phyloP scores from a whole-genome alignment of 1,140 invertebrate species.

The Trissolcus basalis region DNA sequence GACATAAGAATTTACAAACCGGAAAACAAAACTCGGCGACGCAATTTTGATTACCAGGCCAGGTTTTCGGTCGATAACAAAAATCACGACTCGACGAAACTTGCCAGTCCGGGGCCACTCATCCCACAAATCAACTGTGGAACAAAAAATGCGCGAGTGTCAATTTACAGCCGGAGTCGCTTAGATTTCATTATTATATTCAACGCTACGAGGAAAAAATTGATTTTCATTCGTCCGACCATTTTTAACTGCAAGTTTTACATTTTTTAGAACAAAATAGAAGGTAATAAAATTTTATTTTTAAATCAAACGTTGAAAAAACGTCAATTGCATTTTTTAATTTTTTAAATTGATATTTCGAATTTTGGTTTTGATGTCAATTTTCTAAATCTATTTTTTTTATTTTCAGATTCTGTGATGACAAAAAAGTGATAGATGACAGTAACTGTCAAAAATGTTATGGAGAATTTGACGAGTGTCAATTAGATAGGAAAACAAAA shows the following conservation, averaged over 20 bases:
- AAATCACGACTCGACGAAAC: background rate
- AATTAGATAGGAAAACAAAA: constrained; percentile 8
- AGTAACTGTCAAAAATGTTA: constrained; percentile 15
- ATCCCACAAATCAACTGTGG: background rate
- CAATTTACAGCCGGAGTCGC: background rate
- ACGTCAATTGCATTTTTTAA: no score
- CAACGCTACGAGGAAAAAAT: constrained; percentile 17
- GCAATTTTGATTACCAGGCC: background rate
- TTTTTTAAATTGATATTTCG: no score
- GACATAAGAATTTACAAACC: constrained; percentile 13
- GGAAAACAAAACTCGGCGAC: background rate
- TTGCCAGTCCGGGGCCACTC: no score
- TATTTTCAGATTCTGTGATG: constrained; percentile 40
- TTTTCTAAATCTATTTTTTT: background rate
- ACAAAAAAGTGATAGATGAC: constrained; percentile 17
- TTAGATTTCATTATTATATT: constrained; percentile 7
- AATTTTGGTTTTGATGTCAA: no score
- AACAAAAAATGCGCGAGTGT: background rate
- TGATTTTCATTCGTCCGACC: background rate
- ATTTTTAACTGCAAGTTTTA: no score
- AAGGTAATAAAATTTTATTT: background rate
- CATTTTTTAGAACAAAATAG: background rate
- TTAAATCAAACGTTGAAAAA: no score
- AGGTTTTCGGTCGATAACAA: background rate
- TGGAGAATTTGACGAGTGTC: constrained; percentile 1